Percentiles rank a stretch among this genome's conserved stretches.
phyloP scores from a whole-genome alignment of 2,113 vertebrate species.

The Hippocampus abdominalis region DNA sequence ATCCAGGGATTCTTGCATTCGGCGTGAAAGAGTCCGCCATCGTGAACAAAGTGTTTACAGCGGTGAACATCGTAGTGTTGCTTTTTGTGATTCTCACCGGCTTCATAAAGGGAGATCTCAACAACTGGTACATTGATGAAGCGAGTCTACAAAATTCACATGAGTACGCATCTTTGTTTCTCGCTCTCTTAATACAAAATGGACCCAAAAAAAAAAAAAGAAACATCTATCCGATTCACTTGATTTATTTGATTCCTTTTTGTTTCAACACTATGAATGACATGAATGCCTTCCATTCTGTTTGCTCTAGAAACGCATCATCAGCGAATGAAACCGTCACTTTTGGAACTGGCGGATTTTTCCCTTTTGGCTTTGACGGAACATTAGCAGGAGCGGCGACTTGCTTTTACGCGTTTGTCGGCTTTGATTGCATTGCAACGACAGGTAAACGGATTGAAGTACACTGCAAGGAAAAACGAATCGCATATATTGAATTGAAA shows the following conservation, averaged over 20 bases:
- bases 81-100: conserved; percentile 78
- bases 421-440: conserved; percentile 69
- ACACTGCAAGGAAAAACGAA: background rate
- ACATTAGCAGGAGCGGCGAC: conserved; percentile 65
- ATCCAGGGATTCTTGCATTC: conserved; percentile 79
- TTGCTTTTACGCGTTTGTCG: conserved; percentile 68
- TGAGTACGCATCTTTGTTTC: conserved; percentile 30
- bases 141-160: conserved; percentile 48
- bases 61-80: conserved; percentile 75
- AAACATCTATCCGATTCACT: background rate
- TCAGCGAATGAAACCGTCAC: conserved; percentile 54
- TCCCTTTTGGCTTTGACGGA: conserved; percentile 66
- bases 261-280: background rate
- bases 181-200: background rate
- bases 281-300: background rate
- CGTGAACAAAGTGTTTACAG: conserved; percentile 82
- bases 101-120: conserved; percentile 76
- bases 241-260: background rate
- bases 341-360: conserved; percentile 76
- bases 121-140: conserved; percentile 75
- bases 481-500: too few species aligned
- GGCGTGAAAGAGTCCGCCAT: conserved; percentile 81
- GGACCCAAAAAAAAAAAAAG: background rate
- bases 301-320: conserved; percentile 65
- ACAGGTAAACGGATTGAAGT: conserved; percentile 40